A percentile compares a stretch with the other conserved stretches of the same genome.
Conservation (phyloP, 2,797 vertebrate genomes). For the Carduelis carduelis region DNA sequence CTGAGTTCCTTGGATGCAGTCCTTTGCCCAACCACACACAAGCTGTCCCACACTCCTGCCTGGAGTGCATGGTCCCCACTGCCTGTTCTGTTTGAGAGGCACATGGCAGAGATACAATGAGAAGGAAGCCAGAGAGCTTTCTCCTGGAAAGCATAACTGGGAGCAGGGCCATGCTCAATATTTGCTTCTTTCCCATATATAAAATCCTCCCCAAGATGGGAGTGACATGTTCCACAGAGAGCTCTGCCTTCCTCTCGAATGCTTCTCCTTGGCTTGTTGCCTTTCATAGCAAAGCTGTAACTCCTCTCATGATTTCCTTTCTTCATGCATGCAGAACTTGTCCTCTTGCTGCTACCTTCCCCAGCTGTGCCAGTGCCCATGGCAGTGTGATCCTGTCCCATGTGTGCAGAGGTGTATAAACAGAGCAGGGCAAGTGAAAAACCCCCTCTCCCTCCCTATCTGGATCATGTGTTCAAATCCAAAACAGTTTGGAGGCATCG, state of each 20-base stretch:
- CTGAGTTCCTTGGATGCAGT: neutral
- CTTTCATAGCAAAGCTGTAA: neutral
- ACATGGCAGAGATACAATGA: neutral
- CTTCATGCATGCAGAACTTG: neutral
- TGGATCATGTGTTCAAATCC: neutral
- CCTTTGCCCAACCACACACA: fast-evolving
- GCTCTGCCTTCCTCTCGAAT: neutral
- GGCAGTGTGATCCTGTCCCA: neutral
- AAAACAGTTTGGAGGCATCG: neutral
- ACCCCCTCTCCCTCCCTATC: neutral
- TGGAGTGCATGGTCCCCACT: fast-evolving
- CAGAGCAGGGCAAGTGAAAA: neutral
- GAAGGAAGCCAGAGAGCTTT: neutral
- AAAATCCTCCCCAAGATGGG: neutral
- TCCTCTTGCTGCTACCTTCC: neutral
- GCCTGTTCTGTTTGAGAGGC: neutral
- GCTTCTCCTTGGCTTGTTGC: neutral
- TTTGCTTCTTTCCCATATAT: neutral
- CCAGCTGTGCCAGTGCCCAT: neutral
- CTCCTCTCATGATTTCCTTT: neutral
- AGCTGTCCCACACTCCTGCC: neutral
- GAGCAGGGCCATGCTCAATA: neutral
- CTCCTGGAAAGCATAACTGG: neutral
- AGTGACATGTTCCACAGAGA: neutral
- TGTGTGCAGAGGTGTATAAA: neutral